Percentiles rank a stretch among this genome's conserved stretches.
Conservation (phyloP, 2,113 vertebrate genomes). For the Ceyx melanurus region DNA sequence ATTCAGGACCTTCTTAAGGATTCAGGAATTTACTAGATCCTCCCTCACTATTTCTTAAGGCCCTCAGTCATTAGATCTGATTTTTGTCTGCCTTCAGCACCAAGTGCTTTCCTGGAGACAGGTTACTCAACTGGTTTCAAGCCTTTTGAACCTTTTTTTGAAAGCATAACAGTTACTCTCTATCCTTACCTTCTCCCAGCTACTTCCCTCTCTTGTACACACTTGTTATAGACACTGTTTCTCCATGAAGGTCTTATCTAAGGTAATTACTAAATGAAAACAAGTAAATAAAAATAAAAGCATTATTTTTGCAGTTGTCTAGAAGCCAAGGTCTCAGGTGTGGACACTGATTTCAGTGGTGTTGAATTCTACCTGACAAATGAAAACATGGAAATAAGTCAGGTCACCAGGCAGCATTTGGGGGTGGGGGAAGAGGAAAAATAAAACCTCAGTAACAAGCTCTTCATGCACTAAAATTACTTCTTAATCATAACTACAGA, state of each 20-base stretch:
- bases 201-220: neutral
- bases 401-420: neutral
- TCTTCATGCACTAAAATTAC: neutral
- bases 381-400: neutral
- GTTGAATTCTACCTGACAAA: neutral
- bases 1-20: neutral
- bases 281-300: neutral
- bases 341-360: neutral
- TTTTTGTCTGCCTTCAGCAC: neutral
- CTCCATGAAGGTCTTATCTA: neutral
- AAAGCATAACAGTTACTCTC: neutral
- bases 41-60: neutral
- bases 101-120: neutral
- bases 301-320: neutral
- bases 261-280: neutral
- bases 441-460: neutral
- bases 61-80: neutral
- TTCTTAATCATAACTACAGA: neutral
- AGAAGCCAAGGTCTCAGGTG: neutral
- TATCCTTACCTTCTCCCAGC: neutral
- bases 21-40: neutral
- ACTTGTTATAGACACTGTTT: neutral
- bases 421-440: neutral
- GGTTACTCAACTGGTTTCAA: neutral
- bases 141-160: neutral